These are phyloP conservation scores for Moxostoma hubbsi DNA, from an alignment of 2,797 vertebrate genomes.

Conservation along the genomic window DNA sequence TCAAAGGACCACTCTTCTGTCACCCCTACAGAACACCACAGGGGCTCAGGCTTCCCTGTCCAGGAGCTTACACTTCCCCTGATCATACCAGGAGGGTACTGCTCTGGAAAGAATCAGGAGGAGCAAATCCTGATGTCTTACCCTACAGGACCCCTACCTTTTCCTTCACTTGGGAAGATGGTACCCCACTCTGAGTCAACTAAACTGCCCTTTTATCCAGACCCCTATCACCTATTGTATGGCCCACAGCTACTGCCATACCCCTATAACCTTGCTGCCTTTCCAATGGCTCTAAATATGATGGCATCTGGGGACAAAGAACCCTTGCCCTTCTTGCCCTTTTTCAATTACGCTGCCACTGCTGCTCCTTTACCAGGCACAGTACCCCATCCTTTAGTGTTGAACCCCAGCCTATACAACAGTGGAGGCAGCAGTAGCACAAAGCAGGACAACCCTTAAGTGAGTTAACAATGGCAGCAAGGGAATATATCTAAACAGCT, in stretches of 20 bases:
- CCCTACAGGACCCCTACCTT: constrained; percentile 76
- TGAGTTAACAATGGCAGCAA: constrained; percentile 58
- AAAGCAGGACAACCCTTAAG: constrained; percentile 81
- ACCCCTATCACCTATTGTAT: constrained; percentile 88
- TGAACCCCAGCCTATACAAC: constrained; percentile 76
- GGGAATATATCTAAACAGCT: constrained; percentile 69
- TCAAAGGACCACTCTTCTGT: constrained; percentile 65
- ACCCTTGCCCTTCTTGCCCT: constrained; percentile 86
- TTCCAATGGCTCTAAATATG: constrained; percentile 90
- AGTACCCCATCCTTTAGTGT: constrained; percentile 73
- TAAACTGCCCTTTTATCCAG: constrained; percentile 89
- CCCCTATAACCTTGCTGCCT: constrained; percentile 87
- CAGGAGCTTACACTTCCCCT: constrained; percentile 86
- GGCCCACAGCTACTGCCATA: constrained; percentile 90
- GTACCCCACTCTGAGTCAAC: constrained; percentile 77
- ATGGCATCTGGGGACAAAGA: constrained; percentile 89
- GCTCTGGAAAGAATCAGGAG: constrained; percentile 78
- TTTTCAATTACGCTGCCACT: constrained; percentile 87
- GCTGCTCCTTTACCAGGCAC: constrained; percentile 81
- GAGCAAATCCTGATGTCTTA: constrained; percentile 81
- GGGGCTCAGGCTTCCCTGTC: constrained; percentile 73
- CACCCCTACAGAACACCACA: constrained; percentile 69
- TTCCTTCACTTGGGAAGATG: constrained; percentile 78
- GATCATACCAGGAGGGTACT: constrained; percentile 78
- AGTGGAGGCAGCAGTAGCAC: constrained; percentile 64